A percentile compares a stretch with the other conserved stretches of the same genome.
Evolutionary conservation across 2,888 invertebrate species (phyloP).

Genomic region (Cecidostiba fungosa): DNA sequence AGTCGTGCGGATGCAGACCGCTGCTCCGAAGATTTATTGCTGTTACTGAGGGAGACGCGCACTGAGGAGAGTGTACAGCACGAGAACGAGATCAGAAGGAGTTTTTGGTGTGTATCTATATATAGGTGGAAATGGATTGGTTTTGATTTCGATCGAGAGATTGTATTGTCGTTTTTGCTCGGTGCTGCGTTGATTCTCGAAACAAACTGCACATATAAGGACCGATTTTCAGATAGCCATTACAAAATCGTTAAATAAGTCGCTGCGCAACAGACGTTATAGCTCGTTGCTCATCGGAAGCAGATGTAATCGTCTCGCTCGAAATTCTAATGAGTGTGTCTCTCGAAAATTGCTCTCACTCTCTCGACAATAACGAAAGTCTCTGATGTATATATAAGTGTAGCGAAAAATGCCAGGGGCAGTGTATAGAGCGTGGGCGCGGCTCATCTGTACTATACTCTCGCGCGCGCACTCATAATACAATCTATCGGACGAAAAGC

Average conservation of each 20-base stretch:
- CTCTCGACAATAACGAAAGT: background rate
- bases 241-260: no score
- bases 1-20: conserved; percentile 13
- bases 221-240: no score
- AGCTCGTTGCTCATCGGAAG: background rate
- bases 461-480: background rate
- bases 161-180: no score
- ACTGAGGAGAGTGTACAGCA: background rate
- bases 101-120: background rate
- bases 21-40: conserved; percentile 12
- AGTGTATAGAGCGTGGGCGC: conserved; percentile 3
- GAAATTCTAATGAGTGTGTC: conserved; percentile 37
- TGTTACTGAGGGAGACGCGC: background rate
- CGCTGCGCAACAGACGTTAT: conserved; percentile 2
- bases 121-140: no score
- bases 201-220: no score
- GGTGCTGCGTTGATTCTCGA: no score
- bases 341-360: background rate
- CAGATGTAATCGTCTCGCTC: conserved; percentile 6
- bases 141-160: no score
- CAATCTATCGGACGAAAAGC: background rate
- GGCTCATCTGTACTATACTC: conserved; percentile 6
- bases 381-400: background rate
- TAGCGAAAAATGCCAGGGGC: background rate
- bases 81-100: background rate